Percentiles rank a stretch among this genome's conserved stretches.
phyloP scores from a whole-genome alignment of 2,113 vertebrate species.

The Ia io region DNA sequence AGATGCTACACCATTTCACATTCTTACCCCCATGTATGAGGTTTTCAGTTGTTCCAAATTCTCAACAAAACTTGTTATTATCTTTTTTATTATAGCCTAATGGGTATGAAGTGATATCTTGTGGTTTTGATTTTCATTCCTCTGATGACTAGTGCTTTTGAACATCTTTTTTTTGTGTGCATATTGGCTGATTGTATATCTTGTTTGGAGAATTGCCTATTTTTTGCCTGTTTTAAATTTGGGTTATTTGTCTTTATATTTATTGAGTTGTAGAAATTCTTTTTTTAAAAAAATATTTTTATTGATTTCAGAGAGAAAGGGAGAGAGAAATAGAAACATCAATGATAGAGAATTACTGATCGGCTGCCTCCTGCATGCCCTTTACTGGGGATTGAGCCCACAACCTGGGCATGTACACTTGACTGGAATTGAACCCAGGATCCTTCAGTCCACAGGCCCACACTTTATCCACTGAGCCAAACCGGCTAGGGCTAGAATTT shows the following conservation, averaged over 20 bases:
- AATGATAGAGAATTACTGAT: too few species aligned
- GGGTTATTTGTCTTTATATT: neutral
- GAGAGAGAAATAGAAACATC: too few species aligned
- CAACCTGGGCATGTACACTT: too few species aligned
- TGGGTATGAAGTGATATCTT: neutral
- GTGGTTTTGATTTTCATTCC: neutral
- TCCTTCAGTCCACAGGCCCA: too few species aligned
- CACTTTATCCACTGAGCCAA: too few species aligned
- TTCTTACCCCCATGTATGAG: neutral
- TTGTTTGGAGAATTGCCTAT: neutral
- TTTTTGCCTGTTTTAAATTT: neutral
- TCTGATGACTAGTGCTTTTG: neutral
- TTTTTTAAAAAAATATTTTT: too few species aligned
- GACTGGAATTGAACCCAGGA: too few species aligned
- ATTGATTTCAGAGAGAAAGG: too few species aligned
- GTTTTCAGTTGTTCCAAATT: neutral
- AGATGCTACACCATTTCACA: neutral
- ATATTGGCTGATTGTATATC: neutral
- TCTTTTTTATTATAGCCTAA: neutral
- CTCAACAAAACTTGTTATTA: neutral
- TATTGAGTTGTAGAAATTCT: neutral
- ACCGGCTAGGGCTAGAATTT: neutral
- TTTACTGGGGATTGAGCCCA: too few species aligned
- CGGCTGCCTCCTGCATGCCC: too few species aligned
- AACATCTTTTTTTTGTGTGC: neutral